Evolutionary conservation across 2,113 vertebrate species (phyloP), one percentile per base, ranked within the genome.

Genomic region (Pygoscelis antarcticus): DNA sequence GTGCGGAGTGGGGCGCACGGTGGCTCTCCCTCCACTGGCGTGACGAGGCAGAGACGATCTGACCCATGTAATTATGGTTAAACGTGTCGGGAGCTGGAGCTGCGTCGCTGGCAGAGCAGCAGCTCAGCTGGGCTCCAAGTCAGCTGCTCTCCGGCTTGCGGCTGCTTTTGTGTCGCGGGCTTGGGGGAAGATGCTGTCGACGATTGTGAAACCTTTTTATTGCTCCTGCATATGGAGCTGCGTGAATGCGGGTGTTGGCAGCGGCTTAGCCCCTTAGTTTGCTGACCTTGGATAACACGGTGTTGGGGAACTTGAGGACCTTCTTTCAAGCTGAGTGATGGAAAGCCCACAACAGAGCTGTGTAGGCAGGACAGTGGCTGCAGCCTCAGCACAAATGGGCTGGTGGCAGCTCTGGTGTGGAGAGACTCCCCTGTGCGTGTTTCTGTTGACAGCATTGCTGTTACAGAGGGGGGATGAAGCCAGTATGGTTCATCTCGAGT

Each of bases 11-110:
- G 76, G 76, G 29, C 1, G 2, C 7, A 5, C 0, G 1, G 60
- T 3, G 1, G 23, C 46, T 77, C 62, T 89, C 70, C 29, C 29
- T 83, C 7, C 9, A 0, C 49, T 12, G 66, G 29, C 4, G 7
- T 89, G 94, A 26, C 0, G 5, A 91, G 62, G 70, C 75, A 74
- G 75, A 72, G 83, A 57, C 7, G 1, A 80, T 83, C 36, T 94
- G 95, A 97, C 81, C 87, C 84, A 21, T 89, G 81, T 94, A 93
- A 95, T 94, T 74, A 70, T 62, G 87, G 91, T 85, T 91, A 89
- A 95, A 95, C 2, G 75, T 83, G 71, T 89, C 22, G 3, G 94
- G 94, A 95, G 87, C 78, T 72, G 91, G 91, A 85, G 79, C 81
- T 85, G 36, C 3, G 11, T 40, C 0, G 8, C 70, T 14, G 4